Conservation (phyloP, 2,113 vertebrate species). For the Neolamprologus devosi region DNA sequence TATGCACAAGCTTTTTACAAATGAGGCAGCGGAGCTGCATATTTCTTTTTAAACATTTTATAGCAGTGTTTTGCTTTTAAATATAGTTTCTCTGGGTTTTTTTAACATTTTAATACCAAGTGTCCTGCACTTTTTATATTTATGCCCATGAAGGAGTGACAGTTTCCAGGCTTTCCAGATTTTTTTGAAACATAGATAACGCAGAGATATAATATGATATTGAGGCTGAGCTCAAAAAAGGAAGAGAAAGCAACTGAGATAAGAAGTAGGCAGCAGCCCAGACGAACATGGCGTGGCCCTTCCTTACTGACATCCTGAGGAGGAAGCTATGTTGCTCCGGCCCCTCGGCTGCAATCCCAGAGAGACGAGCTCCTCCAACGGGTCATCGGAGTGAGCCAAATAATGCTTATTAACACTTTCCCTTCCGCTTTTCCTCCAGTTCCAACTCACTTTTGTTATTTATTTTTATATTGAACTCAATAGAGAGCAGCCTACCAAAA, state of each 20-base stretch:
- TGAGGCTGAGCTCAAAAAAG: neutral
- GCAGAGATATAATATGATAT: neutral
- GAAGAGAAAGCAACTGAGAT: conserved; percentile 36
- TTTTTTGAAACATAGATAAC: neutral
- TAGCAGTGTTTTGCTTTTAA: neutral
- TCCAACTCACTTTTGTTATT: neutral
- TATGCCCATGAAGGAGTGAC: neutral
- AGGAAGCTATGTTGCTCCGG: conserved; percentile 59
- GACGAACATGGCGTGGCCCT: conserved; percentile 62
- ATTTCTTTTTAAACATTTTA: neutral
- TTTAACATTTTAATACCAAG: neutral
- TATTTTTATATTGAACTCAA: neutral
- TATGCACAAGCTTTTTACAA: neutral
- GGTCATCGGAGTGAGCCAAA: conserved; percentile 28
- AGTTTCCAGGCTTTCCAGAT: neutral
- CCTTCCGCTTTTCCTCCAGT: neutral
- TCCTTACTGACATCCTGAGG: conserved; percentile 67
- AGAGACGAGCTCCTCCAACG: conserved; percentile 28
- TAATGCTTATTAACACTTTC: conserved; percentile 38
- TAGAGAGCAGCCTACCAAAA: neutral
- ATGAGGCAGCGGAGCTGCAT: neutral
- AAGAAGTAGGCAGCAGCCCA: conserved; percentile 53
- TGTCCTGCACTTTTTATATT: neutral
- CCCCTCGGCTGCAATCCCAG: conserved; percentile 29
- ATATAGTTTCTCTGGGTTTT: neutral